Evolutionary conservation across 2,888 invertebrate species (phyloP).

Genomic region (Aleiodes leptofemur): DNA sequence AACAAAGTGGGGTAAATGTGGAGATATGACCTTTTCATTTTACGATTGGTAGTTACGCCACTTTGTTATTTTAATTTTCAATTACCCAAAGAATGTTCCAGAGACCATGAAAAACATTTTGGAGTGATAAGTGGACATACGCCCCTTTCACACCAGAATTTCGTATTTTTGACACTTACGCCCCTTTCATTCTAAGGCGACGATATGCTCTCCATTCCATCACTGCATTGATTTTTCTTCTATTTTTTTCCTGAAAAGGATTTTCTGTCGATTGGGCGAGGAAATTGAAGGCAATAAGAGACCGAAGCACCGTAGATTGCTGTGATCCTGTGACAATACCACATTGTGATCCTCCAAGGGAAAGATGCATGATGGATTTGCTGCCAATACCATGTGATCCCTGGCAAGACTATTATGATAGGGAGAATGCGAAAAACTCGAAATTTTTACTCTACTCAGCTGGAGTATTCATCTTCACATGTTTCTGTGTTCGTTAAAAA

Average conservation of each 20-base stretch:
- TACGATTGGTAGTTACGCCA: no score
- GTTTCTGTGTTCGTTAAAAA: slow-evolving; percentile 45
- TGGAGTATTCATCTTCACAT: slow-evolving; percentile 51
- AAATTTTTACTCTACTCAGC: slow-evolving; percentile 47
- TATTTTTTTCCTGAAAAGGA: background rate
- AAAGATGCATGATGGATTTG: slow-evolving; percentile 53
- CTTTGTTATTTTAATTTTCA: no score
- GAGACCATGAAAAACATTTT: no score
- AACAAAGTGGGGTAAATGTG: no score
- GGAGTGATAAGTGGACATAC: no score
- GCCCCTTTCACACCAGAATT: no score
- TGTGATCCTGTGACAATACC: slow-evolving; percentile 40
- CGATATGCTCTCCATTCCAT: no score
- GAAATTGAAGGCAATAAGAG: slow-evolving; percentile 41
- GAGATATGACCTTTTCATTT: no score
- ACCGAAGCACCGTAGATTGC: slow-evolving; percentile 41
- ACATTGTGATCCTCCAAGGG: slow-evolving; percentile 45
- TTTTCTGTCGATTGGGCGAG: slow-evolving; percentile 25
- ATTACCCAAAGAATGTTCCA: no score
- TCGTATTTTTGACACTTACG: no score
- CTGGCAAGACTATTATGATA: slow-evolving; percentile 54
- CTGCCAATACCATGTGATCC: slow-evolving; percentile 53
- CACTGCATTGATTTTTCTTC: no score
- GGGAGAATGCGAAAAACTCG: slow-evolving; percentile 48
- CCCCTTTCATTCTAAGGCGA: no score